Percentiles rank a stretch among this genome's conserved stretches.
Evolutionary conservation across 2,113 vertebrate species (phyloP).

Genomic region (Sinocyclocheilus grahami): DNA sequence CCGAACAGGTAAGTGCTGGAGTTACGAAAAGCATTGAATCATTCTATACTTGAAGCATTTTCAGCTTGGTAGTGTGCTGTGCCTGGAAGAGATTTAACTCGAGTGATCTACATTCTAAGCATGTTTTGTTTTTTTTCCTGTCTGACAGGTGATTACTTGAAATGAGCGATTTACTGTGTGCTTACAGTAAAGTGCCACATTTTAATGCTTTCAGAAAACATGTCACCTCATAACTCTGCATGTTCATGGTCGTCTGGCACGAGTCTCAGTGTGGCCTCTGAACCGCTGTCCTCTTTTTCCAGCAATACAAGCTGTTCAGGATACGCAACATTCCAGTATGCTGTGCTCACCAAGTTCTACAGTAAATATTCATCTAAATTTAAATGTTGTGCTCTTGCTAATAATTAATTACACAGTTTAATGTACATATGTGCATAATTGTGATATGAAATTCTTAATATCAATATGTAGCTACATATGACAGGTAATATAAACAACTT

Average conservation of each 20-base stretch:
- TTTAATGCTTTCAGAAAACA: constrained; percentile 50
- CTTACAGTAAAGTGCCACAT: constrained; percentile 47
- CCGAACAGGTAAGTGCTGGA: background rate
- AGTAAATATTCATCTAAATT: constrained; percentile 9
- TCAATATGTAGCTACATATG: background rate
- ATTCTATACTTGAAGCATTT: background rate
- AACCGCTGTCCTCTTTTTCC: background rate
- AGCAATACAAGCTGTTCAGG: constrained; percentile 14
- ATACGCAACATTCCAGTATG: constrained; percentile 27
- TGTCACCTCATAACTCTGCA: constrained; percentile 30
- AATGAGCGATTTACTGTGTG: constrained; percentile 51
- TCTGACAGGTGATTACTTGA: constrained; percentile 24
- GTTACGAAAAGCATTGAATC: background rate
- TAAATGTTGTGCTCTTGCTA: background rate
- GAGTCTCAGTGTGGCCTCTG: background rate
- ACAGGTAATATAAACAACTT: background rate
- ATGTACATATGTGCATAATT: background rate
- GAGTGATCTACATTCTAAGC: background rate
- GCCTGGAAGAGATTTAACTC: background rate
- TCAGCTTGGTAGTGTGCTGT: background rate
- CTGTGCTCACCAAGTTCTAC: background rate
- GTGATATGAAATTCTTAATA: background rate
- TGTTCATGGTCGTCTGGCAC: constrained; percentile 20
- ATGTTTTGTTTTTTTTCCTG: background rate
- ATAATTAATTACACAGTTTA: background rate